Evolutionary conservation across 2,888 invertebrate genomes (phyloP).

Genomic region (Leptogaster cylindrica): DNA sequence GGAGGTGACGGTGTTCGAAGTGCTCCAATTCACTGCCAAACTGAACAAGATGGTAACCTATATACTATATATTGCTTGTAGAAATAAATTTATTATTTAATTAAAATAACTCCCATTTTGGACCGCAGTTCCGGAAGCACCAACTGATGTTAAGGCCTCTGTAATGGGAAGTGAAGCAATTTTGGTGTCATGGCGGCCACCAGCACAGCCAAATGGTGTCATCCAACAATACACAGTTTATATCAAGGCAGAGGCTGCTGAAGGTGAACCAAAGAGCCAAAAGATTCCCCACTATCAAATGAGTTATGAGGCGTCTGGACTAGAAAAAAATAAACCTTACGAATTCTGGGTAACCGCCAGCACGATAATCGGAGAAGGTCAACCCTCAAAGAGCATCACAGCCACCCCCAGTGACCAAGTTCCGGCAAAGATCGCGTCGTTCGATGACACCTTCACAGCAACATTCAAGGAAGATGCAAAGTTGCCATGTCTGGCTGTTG

Average conservation of each 20-base stretch:
- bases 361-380: conserved; percentile 93
- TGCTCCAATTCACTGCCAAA: conserved; percentile 83
- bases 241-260: conserved; percentile 75
- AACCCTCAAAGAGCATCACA: conserved; percentile 84
- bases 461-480: conserved; percentile 92
- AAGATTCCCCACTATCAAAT: conserved; percentile 84
- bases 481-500: conserved; percentile 89
- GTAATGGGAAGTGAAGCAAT: conserved; percentile 92
- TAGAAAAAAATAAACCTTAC: conserved; percentile 82
- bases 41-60: conserved; percentile 88
- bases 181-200: conserved; percentile 92
- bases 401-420: conserved; percentile 81
- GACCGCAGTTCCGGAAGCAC: conserved; percentile 94
- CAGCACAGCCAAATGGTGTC: conserved; percentile 90
- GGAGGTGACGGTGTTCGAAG: conserved; percentile 91
- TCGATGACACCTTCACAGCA: conserved; percentile 90
- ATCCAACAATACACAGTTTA: conserved; percentile 93
- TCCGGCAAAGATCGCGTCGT: conserved; percentile 92
- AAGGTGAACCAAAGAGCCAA: conserved; percentile 72
- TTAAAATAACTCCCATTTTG: no score
- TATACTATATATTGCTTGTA: background rate
- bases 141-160: conserved; percentile 89
- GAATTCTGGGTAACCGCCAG: conserved; percentile 96
- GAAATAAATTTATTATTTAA: conserved; percentile 46
- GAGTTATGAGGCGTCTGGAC: conserved; percentile 83